Percentiles rank a stretch among this genome's conserved stretches.
These are phyloP conservation scores for Temnothorax ravouxi DNA, from an alignment of 2,888 invertebrate genomes.

Conservation along the genomic window DNA sequence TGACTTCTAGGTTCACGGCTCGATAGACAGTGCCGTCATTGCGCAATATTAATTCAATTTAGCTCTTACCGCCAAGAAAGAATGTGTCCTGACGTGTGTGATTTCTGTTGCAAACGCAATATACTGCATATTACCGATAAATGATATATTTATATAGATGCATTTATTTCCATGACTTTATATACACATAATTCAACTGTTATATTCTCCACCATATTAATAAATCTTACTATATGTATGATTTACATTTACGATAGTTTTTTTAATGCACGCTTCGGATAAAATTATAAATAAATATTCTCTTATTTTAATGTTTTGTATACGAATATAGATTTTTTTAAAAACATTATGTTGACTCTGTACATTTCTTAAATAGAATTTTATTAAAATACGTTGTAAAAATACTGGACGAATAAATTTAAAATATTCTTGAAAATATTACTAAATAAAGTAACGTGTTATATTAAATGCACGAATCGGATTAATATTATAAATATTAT, in stretches of 20 bases:
- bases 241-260: background rate
- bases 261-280: background rate
- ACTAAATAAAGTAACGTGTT: background rate
- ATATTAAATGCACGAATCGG: background rate
- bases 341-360: background rate
- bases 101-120: background rate
- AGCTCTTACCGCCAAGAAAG: background rate
- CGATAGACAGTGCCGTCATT: background rate
- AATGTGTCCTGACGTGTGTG: background rate
- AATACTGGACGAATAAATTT: background rate
- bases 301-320: background rate
- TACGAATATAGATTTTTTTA: background rate
- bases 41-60: slow-evolving; percentile 11
- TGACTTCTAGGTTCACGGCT: background rate
- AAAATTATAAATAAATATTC: background rate
- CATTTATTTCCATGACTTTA: background rate
- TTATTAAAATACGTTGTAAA: background rate
- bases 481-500: background rate
- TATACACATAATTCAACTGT: background rate
- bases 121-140: background rate
- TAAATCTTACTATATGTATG: background rate
- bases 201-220: background rate
- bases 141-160: background rate
- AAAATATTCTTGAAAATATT: background rate
- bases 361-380: background rate